Percentiles rank a stretch among this genome's conserved stretches.
Evolutionary conservation across 1,140 invertebrate genomes (phyloP).

Genomic region (Brachionus paranguensis): DNA sequence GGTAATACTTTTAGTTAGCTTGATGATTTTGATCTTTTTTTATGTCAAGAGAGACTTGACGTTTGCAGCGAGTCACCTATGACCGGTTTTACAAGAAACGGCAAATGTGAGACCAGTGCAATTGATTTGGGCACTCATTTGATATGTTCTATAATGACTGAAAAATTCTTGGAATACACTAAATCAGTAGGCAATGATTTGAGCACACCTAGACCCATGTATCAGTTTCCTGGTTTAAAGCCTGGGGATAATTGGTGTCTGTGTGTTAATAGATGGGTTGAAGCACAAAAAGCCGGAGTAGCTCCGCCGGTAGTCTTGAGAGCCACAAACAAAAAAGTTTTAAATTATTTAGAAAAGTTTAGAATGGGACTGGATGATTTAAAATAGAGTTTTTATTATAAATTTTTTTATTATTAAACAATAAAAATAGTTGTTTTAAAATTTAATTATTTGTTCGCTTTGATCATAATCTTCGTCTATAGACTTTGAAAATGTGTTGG

Average conservation of each 20-base stretch:
- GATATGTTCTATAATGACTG: constrained; percentile 1
- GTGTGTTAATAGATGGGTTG: not conserved
- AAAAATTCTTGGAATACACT: constrained; percentile 22
- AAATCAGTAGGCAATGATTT: constrained; percentile 9
- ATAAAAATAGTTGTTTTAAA: not conserved
- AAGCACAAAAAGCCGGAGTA: not conserved
- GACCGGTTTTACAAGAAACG: not conserved
- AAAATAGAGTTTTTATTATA: not conserved
- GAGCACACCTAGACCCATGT: not conserved
- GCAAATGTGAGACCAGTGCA: not conserved
- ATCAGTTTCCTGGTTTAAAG: not conserved
- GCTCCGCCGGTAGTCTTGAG: constrained; percentile 18
- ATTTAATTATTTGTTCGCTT: constrained; percentile 5
- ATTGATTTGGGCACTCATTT: not conserved
- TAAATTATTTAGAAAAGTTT: not conserved
- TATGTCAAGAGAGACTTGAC: not conserved
- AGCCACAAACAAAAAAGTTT: not conserved
- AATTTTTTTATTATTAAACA: not conserved
- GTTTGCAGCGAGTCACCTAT: not conserved
- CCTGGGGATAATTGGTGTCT: constrained; percentile 20
- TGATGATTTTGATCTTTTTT: not conserved
- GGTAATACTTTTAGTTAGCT: not conserved
- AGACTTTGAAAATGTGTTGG: not conserved
- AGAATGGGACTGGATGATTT: not conserved
- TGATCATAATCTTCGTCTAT: not conserved